Base-by-base conservation (phyloP, 2,113 vertebrate species). In the Sitta europaea region DNA sequence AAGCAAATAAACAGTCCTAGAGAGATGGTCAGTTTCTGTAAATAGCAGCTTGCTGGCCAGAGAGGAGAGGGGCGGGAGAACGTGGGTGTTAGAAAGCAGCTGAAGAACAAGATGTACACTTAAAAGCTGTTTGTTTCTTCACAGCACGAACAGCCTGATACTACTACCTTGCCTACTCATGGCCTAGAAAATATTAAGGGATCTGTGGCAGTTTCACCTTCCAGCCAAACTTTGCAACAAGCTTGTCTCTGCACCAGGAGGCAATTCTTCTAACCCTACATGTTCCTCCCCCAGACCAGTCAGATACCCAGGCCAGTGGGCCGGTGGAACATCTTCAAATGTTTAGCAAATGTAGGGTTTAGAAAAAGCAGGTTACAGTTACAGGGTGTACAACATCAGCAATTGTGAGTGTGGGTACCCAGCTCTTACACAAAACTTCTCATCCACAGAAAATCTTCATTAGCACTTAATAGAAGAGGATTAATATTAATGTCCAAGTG, bases 11-110 rank as follows among this genome's bases (percentile, higher is more conserved):
- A 95, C 84, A 96, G 70, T 62, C 1, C 13, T 80, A 90, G 79
- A 84, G 86, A 95, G 93, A 71, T 43, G 85, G 85, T 53, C 88
- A 70, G 74, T 91, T 92, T 97, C 95, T 88, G 94, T 94, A 95
- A 96, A 96, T 88, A 96, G 66, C 74, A 90, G 40, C 17, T 0
- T 58, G 54, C 91, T 66, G 94, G 58, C 84, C 91, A 84, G 76
- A 88, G 40, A 89, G 42, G 80, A 77, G 45, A 67, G 63, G 40
- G 72, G 33, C 0, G 3, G 40, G 82, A 59, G 82, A 66, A 47
- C 2, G 16, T 50, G 62, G 55, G 57, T 66, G 80, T 90, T 90
- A 35, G 76, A 75, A 90, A 63, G 70, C 75, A 62, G 54, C 43
- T 61, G 55, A 92, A 72, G 88, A 91, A 75, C 82, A 74, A 84